Evolutionary conservation across 2,888 invertebrate genomes (phyloP), one percentile per base, ranked within the genome.

Genomic region (Mythimna loreyi): DNA sequence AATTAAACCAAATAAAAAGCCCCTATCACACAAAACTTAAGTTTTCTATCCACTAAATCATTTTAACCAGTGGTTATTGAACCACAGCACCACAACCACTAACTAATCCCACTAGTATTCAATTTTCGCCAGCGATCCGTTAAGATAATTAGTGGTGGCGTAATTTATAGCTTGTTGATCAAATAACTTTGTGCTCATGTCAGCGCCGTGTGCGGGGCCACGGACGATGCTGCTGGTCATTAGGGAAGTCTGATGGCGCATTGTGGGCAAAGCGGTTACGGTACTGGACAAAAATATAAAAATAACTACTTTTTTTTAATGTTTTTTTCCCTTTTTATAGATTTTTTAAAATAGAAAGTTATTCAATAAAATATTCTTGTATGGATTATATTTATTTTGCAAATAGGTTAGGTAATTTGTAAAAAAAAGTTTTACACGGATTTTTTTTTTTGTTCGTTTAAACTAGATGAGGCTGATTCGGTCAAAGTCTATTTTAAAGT

Each of bases 111-210:
- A 64, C 47, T 65, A 62, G 21, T 40, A 78, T 69, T 67, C 33
- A 79, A 81, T 78, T 71, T 70, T 49, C 28, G 58, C 21, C 57
- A n/a, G 13, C 25, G 28, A 61, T 63, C 70, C 53, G 76, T 74
- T 70, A 64, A 68, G 58, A 67, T 76, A 72, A 83, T 81, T 81
- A 77, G 64, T 52, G 53, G 49, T 30, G 58, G 36, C n/a, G 53
- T 81, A 80, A 81, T 69, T 60, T 83, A 83, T 69, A 69, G 61
- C 83, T 72, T 69, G 68, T 77, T 77, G 71, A 81, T 81, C 69
- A 77, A 81, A 80, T 81, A 77, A 72, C 67, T 72, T 65, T 66
- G 68, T 67, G 47, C 59, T 71, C 74, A 53, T 72, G 83, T 80
- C 81, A 64, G 49, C 83, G 67, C 52, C 72, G 30, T 68, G 76